phyloP scores from a whole-genome alignment of 2,888 invertebrate species.

The Eristalis intricaria region DNA sequence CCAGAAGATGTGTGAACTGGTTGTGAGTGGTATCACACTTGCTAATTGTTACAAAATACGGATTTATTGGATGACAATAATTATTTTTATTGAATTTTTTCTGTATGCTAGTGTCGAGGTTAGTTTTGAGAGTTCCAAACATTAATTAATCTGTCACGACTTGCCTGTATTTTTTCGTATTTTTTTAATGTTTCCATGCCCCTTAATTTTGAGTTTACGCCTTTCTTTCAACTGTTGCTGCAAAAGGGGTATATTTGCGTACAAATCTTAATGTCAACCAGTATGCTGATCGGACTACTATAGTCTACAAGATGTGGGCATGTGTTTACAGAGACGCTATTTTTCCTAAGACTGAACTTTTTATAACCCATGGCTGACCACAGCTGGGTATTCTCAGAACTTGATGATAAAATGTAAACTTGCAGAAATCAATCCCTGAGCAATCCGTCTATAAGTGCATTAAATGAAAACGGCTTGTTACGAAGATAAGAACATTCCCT shows the following conservation, averaged over 20 bases:
- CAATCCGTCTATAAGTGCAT: no score
- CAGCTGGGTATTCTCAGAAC: no score
- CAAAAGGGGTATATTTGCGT: background rate
- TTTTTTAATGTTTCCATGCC: background rate
- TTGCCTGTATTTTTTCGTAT: background rate
- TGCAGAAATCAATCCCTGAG: no score
- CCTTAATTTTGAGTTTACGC: constrained; percentile 21
- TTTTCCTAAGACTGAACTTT: no score
- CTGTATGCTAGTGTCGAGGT: constrained; percentile 23
- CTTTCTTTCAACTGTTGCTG: background rate
- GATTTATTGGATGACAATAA: constrained; percentile 51
- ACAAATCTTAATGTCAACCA: background rate
- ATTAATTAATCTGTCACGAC: background rate
- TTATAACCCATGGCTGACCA: no score
- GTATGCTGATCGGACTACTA: background rate
- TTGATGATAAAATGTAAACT: no score
- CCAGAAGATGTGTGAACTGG: constrained; percentile 34
- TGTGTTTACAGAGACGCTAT: no score
- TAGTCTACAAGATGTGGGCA: no score
- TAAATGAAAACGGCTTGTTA: no score
- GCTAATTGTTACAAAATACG: constrained; percentile 65
- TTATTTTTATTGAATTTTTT: constrained; percentile 51
- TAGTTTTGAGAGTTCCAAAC: background rate
- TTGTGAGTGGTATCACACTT: constrained; percentile 57
- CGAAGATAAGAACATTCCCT: no score